Evolutionary conservation across 2,888 invertebrate genomes (phyloP).

Genomic region (Cancer borealis): DNA sequence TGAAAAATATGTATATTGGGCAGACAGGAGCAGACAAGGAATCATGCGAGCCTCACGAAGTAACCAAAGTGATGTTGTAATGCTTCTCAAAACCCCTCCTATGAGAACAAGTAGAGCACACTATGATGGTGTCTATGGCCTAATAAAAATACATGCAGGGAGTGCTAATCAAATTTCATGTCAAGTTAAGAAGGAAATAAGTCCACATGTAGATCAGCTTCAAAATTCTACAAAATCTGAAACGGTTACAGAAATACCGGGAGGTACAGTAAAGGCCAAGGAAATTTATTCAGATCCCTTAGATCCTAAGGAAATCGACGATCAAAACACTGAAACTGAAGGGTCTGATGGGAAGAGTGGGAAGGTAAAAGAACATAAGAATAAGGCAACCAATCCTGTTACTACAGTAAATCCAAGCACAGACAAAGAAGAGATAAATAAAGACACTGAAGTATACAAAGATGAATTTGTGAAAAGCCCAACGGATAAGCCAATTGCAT

Average conservation of each 20-base stretch:
- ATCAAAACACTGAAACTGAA: not conserved
- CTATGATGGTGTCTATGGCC: conserved; percentile 50
- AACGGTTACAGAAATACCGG: not conserved
- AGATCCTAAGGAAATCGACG: not conserved
- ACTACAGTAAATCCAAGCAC: not conserved
- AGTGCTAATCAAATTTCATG: not conserved
- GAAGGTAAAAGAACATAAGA: not conserved
- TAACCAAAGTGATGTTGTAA: conserved; percentile 50
- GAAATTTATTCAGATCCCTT: not conserved
- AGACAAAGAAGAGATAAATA: not conserved
- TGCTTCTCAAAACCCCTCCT: conserved; percentile 44
- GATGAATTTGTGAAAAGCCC: not conserved
- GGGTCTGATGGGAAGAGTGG: not conserved
- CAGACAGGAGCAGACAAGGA: conserved; percentile 59
- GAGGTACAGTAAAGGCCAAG: not conserved
- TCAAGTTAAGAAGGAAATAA: not conserved
- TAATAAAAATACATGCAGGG: conserved; percentile 30
- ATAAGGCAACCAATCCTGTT: not conserved
- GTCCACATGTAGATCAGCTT: not conserved
- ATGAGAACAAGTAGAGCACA: not conserved
- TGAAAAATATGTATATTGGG: conserved; percentile 60
- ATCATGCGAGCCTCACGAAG: conserved; percentile 62
- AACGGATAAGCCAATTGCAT: not conserved
- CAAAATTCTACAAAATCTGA: not conserved
- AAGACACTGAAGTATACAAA: not conserved